Evolutionary conservation across 2,797 vertebrate genomes (phyloP), one percentile per base, ranked within the genome.

Genomic region (Danio choprae): DNA sequence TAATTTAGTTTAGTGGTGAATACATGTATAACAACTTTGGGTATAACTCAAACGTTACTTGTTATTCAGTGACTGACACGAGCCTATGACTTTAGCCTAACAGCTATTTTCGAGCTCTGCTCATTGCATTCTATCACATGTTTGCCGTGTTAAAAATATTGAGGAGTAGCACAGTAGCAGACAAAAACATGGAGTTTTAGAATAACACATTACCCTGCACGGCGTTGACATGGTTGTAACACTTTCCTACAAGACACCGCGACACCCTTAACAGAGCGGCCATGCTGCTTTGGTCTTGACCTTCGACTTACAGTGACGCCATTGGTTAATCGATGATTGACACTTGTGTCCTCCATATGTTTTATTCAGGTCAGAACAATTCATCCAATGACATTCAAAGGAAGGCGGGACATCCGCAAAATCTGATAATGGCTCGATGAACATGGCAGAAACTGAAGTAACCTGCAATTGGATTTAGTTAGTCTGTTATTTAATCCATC

Each of bases 201-300:
- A 20, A 44, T 16, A 41, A 68, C 48, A 83, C 36, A 89, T 94
- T 93, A 95, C 94, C 94, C 48, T 87, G 72, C 51, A 84, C 84
- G 86, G 88, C 87, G 82, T 82, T 86, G 88, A 89, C 93, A 94
- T 94, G 88, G 65, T 86, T 91, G 77, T 76, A 64, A 79, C 88
- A 91, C 83, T 90, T 89, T 88, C 90, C 89, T 53, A 90, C 80
- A 36, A 94, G 76, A 83, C 74, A 92, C 73, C 90, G 90, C 83
- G 90, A 90, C 40, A 90, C 88, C 90, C 92, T 91, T 43, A 95
- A 75, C 79, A 94, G 87, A 74, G 92, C 94, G 70, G 94, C 94
- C 94, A 95, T 95, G 86, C 91, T 95, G 93, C 88, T 90, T 91
- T 88, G 79, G 88, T 89, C 85, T 85, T 90, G 89, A 92, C 89